phyloP scores from a whole-genome alignment of 2,113 vertebrate genomes.

The Myrmophylax atrothorax region DNA sequence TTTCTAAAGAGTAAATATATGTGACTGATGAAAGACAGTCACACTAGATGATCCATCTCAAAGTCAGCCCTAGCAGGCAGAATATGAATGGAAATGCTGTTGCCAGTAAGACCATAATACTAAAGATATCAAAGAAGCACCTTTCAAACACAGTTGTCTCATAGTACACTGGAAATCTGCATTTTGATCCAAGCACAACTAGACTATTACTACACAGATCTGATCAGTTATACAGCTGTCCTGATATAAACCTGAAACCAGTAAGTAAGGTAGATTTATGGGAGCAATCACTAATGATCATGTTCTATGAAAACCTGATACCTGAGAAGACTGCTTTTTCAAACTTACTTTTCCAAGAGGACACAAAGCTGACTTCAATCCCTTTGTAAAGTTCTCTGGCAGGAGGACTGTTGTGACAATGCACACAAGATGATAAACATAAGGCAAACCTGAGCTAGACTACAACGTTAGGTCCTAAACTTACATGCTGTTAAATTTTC shows the following conservation, averaged over 20 bases:
- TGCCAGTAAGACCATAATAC: not conserved
- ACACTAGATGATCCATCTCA: not conserved
- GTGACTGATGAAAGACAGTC: not conserved
- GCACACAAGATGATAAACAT: not conserved
- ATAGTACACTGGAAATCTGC: not conserved
- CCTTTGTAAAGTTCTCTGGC: not conserved
- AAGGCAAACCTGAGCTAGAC: not conserved
- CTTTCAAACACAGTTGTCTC: not conserved
- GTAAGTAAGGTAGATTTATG: not conserved
- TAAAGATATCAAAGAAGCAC: not conserved
- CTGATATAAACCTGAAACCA: not conserved
- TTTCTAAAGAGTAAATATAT: not conserved
- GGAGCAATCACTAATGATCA: not conserved
- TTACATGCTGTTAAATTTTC: not conserved
- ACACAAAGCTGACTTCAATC: not conserved
- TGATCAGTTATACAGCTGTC: not conserved
- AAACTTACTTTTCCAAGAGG: not conserved
- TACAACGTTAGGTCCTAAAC: not conserved
- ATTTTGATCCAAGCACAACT: not conserved
- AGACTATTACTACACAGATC: not conserved
- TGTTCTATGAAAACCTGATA: not conserved
- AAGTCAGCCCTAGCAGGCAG: not conserved
- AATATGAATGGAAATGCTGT: not conserved
- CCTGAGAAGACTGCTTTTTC: not conserved
- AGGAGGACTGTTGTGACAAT: not conserved